Conservation (phyloP, 2,888 invertebrate genomes). For the Bibio marci region DNA sequence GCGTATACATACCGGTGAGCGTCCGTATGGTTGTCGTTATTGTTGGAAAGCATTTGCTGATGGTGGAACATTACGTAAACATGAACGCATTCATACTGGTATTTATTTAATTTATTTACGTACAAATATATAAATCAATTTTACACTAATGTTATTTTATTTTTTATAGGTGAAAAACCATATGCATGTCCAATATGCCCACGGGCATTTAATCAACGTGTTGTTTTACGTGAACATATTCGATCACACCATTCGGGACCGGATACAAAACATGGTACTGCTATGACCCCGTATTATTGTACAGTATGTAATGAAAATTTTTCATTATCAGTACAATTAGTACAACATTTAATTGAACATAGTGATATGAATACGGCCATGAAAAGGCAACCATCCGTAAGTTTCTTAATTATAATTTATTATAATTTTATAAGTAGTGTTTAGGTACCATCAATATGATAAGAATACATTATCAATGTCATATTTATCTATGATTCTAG, state of each 20-base stretch:
- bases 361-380: constrained; percentile 73
- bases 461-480: too few relatives aligned
- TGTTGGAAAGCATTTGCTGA: constrained; percentile 84
- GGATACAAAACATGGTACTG: constrained; percentile 47
- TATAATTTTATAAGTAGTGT: too few relatives aligned
- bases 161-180: constrained; percentile 49
- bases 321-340: constrained; percentile 54
- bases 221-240: constrained; percentile 69
- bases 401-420: constrained; percentile 6
- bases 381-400: constrained; percentile 54
- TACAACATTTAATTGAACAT: constrained; percentile 68
- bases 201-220: constrained; percentile 73
- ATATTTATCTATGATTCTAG: background rate
- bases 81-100: constrained; percentile 72
- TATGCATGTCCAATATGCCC: constrained; percentile 78
- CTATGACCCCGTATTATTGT: constrained; percentile 49
- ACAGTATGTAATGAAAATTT: constrained; percentile 58
- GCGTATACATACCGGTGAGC: constrained; percentile 64
- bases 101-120: constrained; percentile 1
- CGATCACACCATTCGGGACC: constrained; percentile 73
- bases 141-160: background rate
- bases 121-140: background rate
- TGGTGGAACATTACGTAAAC: constrained; percentile 69
- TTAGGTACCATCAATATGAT: too few relatives aligned
- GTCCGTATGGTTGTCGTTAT: constrained; percentile 69